phyloP scores from a whole-genome alignment of 2,113 vertebrate genomes.

The Hemibagrus wyckioides region DNA sequence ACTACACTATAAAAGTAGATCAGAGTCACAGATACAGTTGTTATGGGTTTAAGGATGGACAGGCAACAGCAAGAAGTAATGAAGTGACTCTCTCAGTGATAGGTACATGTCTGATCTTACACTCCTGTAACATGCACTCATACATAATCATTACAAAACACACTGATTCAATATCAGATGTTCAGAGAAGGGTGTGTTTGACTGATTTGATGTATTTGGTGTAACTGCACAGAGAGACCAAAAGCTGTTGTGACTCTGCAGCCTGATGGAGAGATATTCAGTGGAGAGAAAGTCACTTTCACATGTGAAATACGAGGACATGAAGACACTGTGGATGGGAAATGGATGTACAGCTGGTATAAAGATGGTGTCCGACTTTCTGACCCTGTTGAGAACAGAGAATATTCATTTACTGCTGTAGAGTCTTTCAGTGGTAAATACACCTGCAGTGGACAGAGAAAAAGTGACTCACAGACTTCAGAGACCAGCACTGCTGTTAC shows the following conservation, averaged over 20 bases:
- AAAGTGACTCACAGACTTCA: constrained; percentile 21
- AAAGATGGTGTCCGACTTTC: not conserved
- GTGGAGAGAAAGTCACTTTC: constrained; percentile 36
- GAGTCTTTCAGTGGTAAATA: not conserved
- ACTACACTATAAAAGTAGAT: not conserved
- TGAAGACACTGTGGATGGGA: not conserved
- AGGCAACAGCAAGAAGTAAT: not conserved
- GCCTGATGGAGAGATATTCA: constrained; percentile 36
- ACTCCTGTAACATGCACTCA: not conserved
- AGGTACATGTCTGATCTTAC: constrained; percentile 13
- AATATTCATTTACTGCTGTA: not conserved
- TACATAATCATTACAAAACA: not conserved
- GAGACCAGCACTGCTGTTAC: constrained; percentile 18
- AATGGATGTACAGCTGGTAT: constrained; percentile 41
- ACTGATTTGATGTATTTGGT: not conserved
- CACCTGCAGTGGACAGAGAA: constrained; percentile 14
- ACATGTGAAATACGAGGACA: constrained; percentile 38
- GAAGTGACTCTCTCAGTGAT: constrained; percentile 23
- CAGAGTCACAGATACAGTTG: not conserved
- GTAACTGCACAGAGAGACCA: constrained; percentile 24
- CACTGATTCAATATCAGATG: too few relatives aligned
- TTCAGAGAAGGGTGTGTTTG: not conserved
- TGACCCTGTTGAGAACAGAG: not conserved
- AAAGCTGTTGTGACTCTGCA: constrained; percentile 19
- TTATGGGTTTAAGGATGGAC: not conserved